Evolutionary conservation across 2,113 vertebrate species (phyloP), one percentile per base, ranked within the genome.

Genomic region (Toxostoma redivivum): DNA sequence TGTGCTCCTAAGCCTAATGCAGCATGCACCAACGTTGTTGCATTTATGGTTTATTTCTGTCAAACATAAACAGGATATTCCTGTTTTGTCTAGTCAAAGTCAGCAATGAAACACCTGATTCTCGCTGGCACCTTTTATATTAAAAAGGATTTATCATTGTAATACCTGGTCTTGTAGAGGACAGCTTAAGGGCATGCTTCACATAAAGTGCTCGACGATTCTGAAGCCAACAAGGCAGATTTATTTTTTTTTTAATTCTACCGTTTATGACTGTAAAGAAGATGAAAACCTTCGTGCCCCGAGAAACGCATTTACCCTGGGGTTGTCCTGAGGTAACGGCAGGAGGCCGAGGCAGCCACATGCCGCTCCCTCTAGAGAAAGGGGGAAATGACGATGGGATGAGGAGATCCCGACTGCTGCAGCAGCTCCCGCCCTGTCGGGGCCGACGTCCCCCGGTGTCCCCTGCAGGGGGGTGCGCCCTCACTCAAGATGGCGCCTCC

Each of bases 301-400:
- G 3, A 37, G 5, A 3, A 56, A 30, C 8, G 2, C 3, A 0
- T 8, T 37, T 4, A 31, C 33, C 12, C 13, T 1, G 1, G 3
- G 4, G 3, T 0, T 24, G 17, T 2, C 19, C 24, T 17, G 8
- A 11, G 3, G 5, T 25, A 8, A 3, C 27, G 4, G 37, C 0
- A 10, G 7, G 27, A 38, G 2, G 16, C 10, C 9, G 1, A 3
- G 5, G 2, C 35, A 47, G 20, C 8, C 44, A 7, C 33, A 25
- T 4, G 5, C 6, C 12, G 3, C 31, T 7, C 7, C 3, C 40
- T 15, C 18, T 4, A 0, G 1, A 9, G 5, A 33, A 21, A 6
- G 0, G 3, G 5, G 13, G 0, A 3, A 0, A 1, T 0, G 1
- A 1, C 3, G 23, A 6, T 0, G 10, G 10, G 3, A 7, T 3